Percentiles rank a stretch among this genome's conserved stretches.
Evolutionary conservation across 2,888 invertebrate genomes (phyloP).

Genomic region (Macaria liturata): DNA sequence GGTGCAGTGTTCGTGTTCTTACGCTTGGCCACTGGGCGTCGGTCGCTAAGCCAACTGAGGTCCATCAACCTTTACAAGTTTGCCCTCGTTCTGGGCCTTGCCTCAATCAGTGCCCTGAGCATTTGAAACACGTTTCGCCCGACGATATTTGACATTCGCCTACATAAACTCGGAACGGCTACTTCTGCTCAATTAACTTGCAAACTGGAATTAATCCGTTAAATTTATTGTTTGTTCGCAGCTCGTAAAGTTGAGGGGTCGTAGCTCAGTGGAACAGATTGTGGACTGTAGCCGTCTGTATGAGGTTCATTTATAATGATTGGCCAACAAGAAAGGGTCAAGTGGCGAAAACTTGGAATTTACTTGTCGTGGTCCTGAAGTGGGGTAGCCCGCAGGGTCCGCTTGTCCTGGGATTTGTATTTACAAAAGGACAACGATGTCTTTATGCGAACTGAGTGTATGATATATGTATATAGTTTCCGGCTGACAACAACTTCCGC

Average conservation of each 20-base stretch:
- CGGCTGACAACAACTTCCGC: no score
- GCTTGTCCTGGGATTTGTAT: constrained; percentile 5
- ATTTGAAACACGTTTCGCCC: constrained; percentile 29
- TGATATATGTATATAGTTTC: no score
- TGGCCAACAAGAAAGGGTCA: constrained; percentile 28
- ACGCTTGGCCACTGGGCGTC: background rate
- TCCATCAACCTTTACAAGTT: constrained; percentile 16
- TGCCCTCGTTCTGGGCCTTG: constrained; percentile 12
- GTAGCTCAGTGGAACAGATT: constrained; percentile 36
- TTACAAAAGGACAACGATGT: constrained; percentile 5
- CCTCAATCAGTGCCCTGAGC: constrained; percentile 22
- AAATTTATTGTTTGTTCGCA: constrained; percentile 38
- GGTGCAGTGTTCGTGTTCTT: background rate
- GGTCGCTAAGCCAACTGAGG: constrained; percentile 18
- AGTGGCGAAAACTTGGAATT: constrained; percentile 18
- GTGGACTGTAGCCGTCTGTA: constrained; percentile 27
- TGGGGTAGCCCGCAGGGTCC: constrained; percentile 3
- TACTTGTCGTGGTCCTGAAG: constrained; percentile 17
- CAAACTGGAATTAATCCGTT: constrained; percentile 36
- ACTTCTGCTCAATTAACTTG: constrained; percentile 35
- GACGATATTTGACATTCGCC: constrained; percentile 34
- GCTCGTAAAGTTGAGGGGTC: constrained; percentile 35
- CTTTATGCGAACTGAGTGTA: background rate
- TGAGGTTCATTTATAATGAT: constrained; percentile 29
- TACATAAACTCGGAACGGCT: constrained; percentile 32